Evolutionary conservation across 2,113 vertebrate species (phyloP), one percentile per base, ranked within the genome.

Genomic region (Alexandromys fortis): DNA sequence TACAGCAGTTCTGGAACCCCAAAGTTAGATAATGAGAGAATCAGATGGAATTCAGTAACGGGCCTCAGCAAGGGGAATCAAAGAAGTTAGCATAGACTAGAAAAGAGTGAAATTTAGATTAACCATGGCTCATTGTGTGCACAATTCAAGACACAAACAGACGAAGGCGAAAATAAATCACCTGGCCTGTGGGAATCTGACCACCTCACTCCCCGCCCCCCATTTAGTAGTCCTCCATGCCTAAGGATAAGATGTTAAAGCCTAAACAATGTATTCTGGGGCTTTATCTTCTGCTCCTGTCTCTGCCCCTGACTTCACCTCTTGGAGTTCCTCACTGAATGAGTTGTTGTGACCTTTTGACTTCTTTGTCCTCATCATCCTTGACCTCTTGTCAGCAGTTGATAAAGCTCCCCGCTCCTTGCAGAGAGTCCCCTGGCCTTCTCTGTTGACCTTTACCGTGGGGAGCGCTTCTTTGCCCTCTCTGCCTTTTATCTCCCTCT

Each of bases 361-460:
- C 88, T 90, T 86, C 89, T 81, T 86, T 86, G 94, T 92, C 45
- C 88, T 86, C 81, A 88, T 42, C 28, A 75, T 92, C 67, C 94
- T 82, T 58, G 45, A 77, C 72, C 52, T 78, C 85, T 94, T 65
- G 79, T 88, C 65, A 94, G 90, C n/a, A 89, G 52, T 33, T 95
- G 91, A n/a, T 63, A 90, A 42, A 89, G 49, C 21, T 63, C 49
- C 49, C 7, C 6, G 1, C 61, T 92, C 58, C 52, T 73, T 38
- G 38, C 58, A 30, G 49, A 67, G 55, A 49, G 5, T 33, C 75
- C 35, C 28, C 30, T 52, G 42, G 47, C 55, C 38, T 92, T 61
- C 87, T 90, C 55, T 94, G 83, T 81, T 70, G 82, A 52, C 68
- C 92, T 89, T 67, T 81, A 61, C 30, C 68, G 14, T 0, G 10